Evolutionary conservation across 2,113 vertebrate species (phyloP), one percentile per base, ranked within the genome.

Genomic region (Clinocottus analis): DNA sequence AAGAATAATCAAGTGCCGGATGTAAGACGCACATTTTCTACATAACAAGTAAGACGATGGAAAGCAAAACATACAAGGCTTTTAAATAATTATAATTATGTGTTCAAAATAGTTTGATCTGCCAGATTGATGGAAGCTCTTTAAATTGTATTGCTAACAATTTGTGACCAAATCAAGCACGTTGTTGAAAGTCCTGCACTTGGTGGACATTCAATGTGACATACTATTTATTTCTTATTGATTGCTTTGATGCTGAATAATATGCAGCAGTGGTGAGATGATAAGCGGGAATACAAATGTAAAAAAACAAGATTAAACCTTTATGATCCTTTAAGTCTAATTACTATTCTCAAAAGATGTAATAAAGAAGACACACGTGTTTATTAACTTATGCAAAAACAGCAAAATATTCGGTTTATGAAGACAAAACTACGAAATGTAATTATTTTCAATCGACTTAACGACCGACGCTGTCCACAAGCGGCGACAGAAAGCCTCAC

Each of bases 1-100:
- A 84, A 68, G 35, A 74, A 76, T 67, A 82, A 89, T 84, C 67
- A 84, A 55, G 45, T 51, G 47, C 55, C 55, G 19, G 45, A 68
- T 72, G 29, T 35, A 67, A 68, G 45, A 67, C 35, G 63, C 49
- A 75, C 69, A 6, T 31, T 83, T 77, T 64, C 14, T 2, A 72
- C 33, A 55, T 25, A 76, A 67, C 11, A 64, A 61, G 21, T 27
- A 58, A 51, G 68, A 65, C 29, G 45, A 71, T 27, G 23, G 10
- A 69, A n/a, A 21, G 11, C 7, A 16, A 68, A 61, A 6, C 25
- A 53, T 33, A 23, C 2, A 19, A 60, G 14, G 10, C 51, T 61
- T 69, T 81, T 25, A 65, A 56, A 74, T 37, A 47, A 35, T 55
- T 23, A 60, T 74, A 21, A 72, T 59, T 29, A 59, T 72, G 17